Evolutionary conservation across 2,888 invertebrate genomes (phyloP), one percentile per base, ranked within the genome.

Genomic region (Zele albiditarsus): DNA sequence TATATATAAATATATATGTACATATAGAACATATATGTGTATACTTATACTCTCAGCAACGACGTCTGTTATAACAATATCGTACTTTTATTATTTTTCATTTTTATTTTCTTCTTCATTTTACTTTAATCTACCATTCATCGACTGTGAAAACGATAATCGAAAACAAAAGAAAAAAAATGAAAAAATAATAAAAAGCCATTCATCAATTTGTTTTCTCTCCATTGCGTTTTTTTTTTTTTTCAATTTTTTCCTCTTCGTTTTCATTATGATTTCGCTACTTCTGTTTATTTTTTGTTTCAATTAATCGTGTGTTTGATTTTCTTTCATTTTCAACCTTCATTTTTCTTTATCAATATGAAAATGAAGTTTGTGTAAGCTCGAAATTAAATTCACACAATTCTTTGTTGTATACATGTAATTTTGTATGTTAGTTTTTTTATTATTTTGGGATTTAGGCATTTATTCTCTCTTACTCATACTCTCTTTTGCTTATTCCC

Each of bases 131-230:
- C 16, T 60, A 28, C 53, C 28, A 60, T 33, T 33, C 33, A 63
- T 63, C 63, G 33, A 63, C 63, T 63, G 63, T 63, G 63, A 63
- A 63, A 63, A 63, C 33, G 53, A 53, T 53, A 53, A 53, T 53
- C 20, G 53, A 53, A 53, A 53, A 53, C 53, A 53, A 53, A 53
- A 53, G 53, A 6, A 23, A 20, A 53, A 20, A 53, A 53, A 20
- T 20, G 5, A 5, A 58, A 58, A 23, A 58, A 58, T 25, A 58
- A 58, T 58, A 60, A 14, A 60, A 60, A 60, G n/a, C 28, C 60
- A 28, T 60, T 27, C 60, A 60, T 27, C 28, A 53, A 53, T 53
- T 20, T 53, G 20, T 20, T 38, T 38, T 38, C 38, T 12, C 12
- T 38, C 38, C 38, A 12, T 38, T 38, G 12, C 20, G 6, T 20